Evolutionary conservation across 1,140 invertebrate genomes (phyloP).

Genomic region (Drosophila lowei): DNA sequence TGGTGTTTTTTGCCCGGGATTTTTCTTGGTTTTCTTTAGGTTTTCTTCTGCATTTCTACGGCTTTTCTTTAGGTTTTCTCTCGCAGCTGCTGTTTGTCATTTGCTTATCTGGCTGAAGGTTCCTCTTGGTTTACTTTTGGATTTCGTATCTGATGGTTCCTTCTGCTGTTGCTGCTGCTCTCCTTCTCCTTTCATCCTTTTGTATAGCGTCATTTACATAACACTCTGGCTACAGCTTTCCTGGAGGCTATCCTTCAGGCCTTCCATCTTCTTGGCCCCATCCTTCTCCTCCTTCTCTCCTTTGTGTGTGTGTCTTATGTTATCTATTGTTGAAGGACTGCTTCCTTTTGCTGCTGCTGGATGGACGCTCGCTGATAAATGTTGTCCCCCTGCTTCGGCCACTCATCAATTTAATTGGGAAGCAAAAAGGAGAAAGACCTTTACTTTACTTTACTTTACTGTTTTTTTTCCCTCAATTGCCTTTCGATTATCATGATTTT

Average conservation of each 20-base stretch:
- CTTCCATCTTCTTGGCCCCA: neutral
- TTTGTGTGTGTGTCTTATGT: neutral
- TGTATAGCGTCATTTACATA: constrained; percentile 57
- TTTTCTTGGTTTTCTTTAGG: neutral
- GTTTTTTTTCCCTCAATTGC: constrained; percentile 46
- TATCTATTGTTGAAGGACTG: constrained; percentile 37
- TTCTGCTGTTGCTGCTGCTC: constrained; percentile 32
- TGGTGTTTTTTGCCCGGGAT: too few relatives aligned
- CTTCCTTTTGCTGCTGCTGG: constrained; percentile 3
- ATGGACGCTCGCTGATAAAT: constrained; percentile 19
- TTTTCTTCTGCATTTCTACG: neutral
- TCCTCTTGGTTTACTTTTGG: too few relatives aligned
- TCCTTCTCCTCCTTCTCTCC: constrained; percentile 30
- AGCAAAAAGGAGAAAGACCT: constrained; percentile 7
- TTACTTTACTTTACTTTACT: constrained; percentile 31
- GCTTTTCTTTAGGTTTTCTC: constrained; percentile 13
- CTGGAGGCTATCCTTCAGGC: constrained; percentile 14
- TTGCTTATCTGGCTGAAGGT: constrained; percentile 58
- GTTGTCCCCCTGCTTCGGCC: constrained; percentile 24
- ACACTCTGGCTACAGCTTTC: constrained; percentile 40
- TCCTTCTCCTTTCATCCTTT: constrained; percentile 15
- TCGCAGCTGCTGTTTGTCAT: constrained; percentile 67
- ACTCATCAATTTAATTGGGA: constrained; percentile 76
- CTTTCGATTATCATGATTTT: constrained; percentile 32
- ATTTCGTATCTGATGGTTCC: neutral